Base-by-base conservation (phyloP, 1,140 invertebrate species). In the Nasonia longicornis region DNA sequence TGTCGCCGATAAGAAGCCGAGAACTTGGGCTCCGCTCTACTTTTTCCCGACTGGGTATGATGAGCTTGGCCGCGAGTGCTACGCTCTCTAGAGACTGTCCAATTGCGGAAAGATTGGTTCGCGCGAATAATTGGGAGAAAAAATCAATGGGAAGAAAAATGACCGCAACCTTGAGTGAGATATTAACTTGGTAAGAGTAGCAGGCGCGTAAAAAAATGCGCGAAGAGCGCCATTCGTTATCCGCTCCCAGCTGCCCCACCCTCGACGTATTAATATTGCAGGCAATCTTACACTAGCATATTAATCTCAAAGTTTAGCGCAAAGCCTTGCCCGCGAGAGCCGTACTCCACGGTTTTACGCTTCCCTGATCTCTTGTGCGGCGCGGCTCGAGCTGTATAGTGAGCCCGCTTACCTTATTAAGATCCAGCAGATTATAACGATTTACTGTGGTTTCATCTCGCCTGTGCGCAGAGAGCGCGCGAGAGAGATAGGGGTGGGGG, bases 341-440 rank as follows among this genome's bases (percentile, higher is more conserved):
- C 8, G 26, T 35, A 35, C 31, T 35, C 7, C 16, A 70, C 69
- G 26, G 71, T 52, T 75, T 63, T 16, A 29, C 29, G 45, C 73
- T 58, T 58, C 16, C 48, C 20, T 3, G 42, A 52, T 58, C 48
- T 31, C 14, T 31, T 63, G 48, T 48, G 16, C 16, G 14, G 35
- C 16, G 26, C 14, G 67, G 31, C 31, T 8, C 1, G 70, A 26
- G 26, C 31, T 67, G 26, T n/a, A n/a, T 29, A 26, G 31, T 4
- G 8, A 72, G 70, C 38, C 73, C 67, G 81, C 77, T 78, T 75
- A 77, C 73, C 81, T 84, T 85, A 85, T 84, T 84, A 84, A 83
- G 79, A 85, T 83, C 76, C 79, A 70, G 38, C 72, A 81, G 79
- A 84, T 85, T 83, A 81, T 64, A 80, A 80, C 81, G 79, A 85